These are phyloP conservation scores for Caenorhabditis imperialis DNA, from an alignment of 2,888 invertebrate genomes.

Conservation along the genomic window DNA sequence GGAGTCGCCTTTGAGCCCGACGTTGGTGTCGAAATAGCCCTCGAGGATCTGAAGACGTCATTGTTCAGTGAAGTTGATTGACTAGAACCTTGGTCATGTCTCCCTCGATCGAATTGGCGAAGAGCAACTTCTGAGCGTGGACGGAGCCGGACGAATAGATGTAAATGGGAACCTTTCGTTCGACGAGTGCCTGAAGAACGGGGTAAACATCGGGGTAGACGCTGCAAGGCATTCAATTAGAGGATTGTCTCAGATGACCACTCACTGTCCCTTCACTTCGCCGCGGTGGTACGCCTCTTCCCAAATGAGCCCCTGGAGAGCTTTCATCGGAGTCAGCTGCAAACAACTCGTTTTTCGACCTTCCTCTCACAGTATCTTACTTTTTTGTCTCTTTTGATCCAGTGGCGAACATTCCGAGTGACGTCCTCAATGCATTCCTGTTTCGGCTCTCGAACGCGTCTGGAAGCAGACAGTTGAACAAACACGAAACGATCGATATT, in stretches of 20 bases:
- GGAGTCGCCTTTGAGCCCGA: conserved; percentile 87
- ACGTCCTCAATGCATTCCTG: conserved; percentile 82
- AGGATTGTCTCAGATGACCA: conserved; percentile 74
- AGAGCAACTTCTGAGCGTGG: conserved; percentile 90
- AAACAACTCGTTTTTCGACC: conserved; percentile 8
- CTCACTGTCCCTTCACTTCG: conserved; percentile 90
- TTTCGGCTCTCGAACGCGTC: conserved; percentile 78
- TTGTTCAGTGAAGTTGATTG: too few species aligned
- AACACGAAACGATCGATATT: conserved; percentile 11
- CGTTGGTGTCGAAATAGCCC: conserved; percentile 89
- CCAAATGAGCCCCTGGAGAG: conserved; percentile 92
- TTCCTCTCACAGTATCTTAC: conserved; percentile 76
- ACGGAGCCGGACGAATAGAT: conserved; percentile 94
- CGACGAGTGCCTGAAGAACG: conserved; percentile 84
- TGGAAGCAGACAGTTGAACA: conserved; percentile 24
- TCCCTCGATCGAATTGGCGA: conserved; percentile 86
- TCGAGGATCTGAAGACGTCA: conserved; percentile 82
- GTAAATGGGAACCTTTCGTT: conserved; percentile 85
- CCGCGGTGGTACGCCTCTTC: conserved; percentile 87
- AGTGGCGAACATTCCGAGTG: conserved; percentile 85
- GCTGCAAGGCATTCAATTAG: conserved; percentile 78
- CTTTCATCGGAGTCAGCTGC: conserved; percentile 83
- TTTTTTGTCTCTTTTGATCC: conserved; percentile 88
- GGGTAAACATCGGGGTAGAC: conserved; percentile 89
- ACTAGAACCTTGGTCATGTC: conserved; percentile 84